A percentile compares a stretch with the other conserved stretches of the same genome.
Evolutionary conservation across 2,113 vertebrate genomes (phyloP).

Genomic region (Cathartes aura): DNA sequence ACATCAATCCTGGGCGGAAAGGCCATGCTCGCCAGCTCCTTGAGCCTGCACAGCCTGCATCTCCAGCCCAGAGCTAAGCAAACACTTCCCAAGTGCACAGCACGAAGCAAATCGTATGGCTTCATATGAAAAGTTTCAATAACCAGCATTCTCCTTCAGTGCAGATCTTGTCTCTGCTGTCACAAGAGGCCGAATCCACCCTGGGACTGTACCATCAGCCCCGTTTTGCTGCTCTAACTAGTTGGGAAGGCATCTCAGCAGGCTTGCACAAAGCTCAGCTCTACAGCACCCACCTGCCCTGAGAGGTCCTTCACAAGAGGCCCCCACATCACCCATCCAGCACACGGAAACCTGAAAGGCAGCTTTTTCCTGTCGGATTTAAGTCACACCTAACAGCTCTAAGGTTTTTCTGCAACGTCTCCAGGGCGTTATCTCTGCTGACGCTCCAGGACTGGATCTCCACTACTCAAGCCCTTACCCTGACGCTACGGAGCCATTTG

Average conservation of each 20-base stretch:
- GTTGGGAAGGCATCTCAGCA: not conserved
- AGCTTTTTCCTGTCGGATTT: not conserved
- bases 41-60: not conserved
- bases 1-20: not conserved
- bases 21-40: not conserved
- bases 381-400: not conserved
- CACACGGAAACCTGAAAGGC: not conserved
- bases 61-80: not conserved
- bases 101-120: accelerated
- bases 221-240: not conserved
- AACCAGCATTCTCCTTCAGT: not conserved
- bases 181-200: not conserved
- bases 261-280: not conserved
- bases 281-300: not conserved
- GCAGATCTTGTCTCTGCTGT: not conserved
- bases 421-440: not conserved
- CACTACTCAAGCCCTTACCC: not conserved
- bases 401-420: not conserved
- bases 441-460: not conserved
- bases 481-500: not conserved
- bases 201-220: not conserved
- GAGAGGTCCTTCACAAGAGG: not conserved
- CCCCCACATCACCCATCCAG: not conserved
- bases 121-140: not conserved
- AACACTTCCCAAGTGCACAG: not conserved